A percentile compares a stretch with the other conserved stretches of the same genome.
Evolutionary conservation across 2,113 vertebrate genomes (phyloP).

Genomic region (Toxotes jaculatrix): DNA sequence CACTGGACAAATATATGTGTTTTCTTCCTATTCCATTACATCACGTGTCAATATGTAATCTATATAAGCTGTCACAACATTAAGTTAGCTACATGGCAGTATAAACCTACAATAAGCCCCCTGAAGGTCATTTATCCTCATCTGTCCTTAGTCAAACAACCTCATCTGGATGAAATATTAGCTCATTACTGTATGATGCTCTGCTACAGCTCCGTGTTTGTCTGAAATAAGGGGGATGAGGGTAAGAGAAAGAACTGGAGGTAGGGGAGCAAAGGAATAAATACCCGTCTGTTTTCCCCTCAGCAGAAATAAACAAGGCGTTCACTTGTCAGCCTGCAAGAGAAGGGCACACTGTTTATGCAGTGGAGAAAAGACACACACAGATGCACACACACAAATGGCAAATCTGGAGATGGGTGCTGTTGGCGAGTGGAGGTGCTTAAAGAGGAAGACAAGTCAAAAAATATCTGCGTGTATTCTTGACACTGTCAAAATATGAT

Average conservation of each 20-base stretch:
- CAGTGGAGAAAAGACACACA: constrained; percentile 37
- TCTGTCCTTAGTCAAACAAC: constrained; percentile 30
- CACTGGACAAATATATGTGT: constrained; percentile 34
- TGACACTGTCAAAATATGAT: constrained; percentile 32
- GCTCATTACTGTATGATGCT: constrained; percentile 29
- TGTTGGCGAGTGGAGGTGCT: constrained; percentile 15
- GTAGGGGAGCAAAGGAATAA: constrained; percentile 64
- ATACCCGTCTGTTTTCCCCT: constrained; percentile 74
- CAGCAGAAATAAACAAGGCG: constrained; percentile 81
- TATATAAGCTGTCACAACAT: neutral
- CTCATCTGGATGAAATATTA: constrained; percentile 41
- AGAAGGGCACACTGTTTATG: constrained; percentile 70
- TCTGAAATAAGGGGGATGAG: constrained; percentile 31
- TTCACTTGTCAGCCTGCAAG: constrained; percentile 77
- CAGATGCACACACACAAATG: constrained; percentile 31
- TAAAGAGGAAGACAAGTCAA: constrained; percentile 29
- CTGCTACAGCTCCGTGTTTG: constrained; percentile 5
- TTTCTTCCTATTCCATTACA: neutral
- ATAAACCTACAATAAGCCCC: constrained; percentile 19
- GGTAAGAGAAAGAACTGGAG: constrained; percentile 32
- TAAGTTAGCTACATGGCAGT: neutral
- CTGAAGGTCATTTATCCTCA: constrained; percentile 24
- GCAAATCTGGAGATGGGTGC: constrained; percentile 59
- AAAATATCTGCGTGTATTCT: constrained; percentile 23
- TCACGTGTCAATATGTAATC: constrained; percentile 4